These are phyloP conservation scores for Caenorhabditis plicata DNA, from an alignment of 2,888 invertebrate species.

Conservation along the genomic window DNA sequence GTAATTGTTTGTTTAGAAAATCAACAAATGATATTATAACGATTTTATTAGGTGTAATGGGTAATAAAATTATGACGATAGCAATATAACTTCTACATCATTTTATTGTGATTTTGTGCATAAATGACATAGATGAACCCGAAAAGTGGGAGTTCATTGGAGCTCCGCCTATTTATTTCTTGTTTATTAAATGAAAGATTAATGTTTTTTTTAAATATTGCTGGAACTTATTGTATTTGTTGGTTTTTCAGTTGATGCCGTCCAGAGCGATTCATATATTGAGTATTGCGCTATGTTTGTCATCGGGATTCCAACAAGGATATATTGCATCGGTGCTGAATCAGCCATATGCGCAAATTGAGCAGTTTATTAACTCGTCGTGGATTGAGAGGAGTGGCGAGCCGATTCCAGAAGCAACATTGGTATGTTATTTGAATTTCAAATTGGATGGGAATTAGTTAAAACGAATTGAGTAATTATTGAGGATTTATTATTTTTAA, in stretches of 20 bases:
- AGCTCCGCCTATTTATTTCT: too few relatives aligned
- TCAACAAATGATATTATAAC: too few relatives aligned
- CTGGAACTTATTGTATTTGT: neutral
- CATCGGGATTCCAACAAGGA: slow-evolving; percentile 54
- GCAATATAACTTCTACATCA: too few relatives aligned
- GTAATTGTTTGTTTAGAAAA: too few relatives aligned
- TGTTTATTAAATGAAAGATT: neutral
- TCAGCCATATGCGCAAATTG: slow-evolving; percentile 51
- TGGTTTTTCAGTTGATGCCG: slow-evolving; percentile 39
- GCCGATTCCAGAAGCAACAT: slow-evolving; percentile 30
- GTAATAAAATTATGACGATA: too few relatives aligned
- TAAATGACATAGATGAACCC: too few relatives aligned
- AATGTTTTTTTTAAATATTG: neutral
- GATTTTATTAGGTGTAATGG: too few relatives aligned
- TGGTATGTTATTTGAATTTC: slow-evolving; percentile 32
- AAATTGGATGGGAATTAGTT: neutral
- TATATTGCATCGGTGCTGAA: slow-evolving; percentile 56
- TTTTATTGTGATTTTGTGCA: too few relatives aligned
- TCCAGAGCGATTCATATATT: slow-evolving; percentile 48
- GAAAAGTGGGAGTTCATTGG: too few relatives aligned
- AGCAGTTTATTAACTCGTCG: slow-evolving; percentile 47
- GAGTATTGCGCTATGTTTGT: slow-evolving; percentile 48
- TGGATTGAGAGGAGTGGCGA: slow-evolving; percentile 37
- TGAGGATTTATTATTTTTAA: too few relatives aligned
- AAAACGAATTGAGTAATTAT: neutral